Evolutionary conservation across 2,888 invertebrate species (phyloP), one percentile per base, ranked within the genome.

Genomic region (Drosophila antonietae): DNA sequence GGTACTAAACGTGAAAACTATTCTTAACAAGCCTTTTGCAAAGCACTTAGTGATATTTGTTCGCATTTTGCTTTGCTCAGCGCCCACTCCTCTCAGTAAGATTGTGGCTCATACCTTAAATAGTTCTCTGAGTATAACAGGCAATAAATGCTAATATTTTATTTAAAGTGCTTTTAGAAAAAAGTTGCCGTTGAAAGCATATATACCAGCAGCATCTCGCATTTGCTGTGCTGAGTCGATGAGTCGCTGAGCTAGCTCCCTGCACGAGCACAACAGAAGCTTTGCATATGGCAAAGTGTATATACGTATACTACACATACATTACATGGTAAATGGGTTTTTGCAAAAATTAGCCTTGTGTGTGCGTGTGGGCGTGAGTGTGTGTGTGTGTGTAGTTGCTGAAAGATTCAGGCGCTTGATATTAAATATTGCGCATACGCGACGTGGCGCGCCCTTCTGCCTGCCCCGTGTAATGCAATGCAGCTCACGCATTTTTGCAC

Each of bases 131-230:
- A 88, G 87, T 88, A 87, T 81, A 79, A 71, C 73, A 67, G 68
- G 77, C 84, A 87, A 89, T 85, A 87, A 83, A 81, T 75, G 84
- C 77, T 87, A 53, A 85, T 85, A 81, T 81, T 83, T 85, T 87
- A 85, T 85, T 89, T 75, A 89, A 89, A 74, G 72, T 70, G 64
- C 66, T 72, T 58, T 20, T 57, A 46, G 18, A 43, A 59, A 59
- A 20, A 49, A 49, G 49, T 49, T 15, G 63, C 62, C 69, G 65
- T 47, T 78, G 66, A 81, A 62, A 74, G 73, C 73, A 75, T 68
- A 68, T 59, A 68, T 65, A 65, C 47, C 56, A 60, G 72, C 64
- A 63, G 68, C 73, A 71, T 61, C 57, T 49, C 60, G 43, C 63
- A 46, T 14, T 33, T 35, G 15, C 39, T 18, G 28, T 10, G n/a